Base-by-base conservation (phyloP, 1,140 invertebrate genomes). In the Melitaea cinxia region DNA sequence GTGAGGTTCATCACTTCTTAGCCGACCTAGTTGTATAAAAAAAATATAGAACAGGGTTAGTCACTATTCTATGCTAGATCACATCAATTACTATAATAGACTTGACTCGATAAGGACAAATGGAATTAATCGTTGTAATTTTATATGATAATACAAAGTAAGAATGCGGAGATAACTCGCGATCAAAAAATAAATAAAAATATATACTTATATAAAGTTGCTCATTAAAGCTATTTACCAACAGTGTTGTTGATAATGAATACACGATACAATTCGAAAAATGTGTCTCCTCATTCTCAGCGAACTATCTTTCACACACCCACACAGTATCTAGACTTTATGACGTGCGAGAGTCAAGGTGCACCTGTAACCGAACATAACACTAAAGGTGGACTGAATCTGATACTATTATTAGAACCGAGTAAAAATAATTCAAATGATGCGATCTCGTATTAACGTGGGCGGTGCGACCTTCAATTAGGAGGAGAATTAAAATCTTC, bases 401-500 rank as follows among this genome's bases (percentile, higher is more conserved):
- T 61, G 28, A 39, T 35, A 68, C 69, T 87, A 87, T 82, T 83
- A 86, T 82, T 88, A 83, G 78, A 79, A n/a, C 65, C 63, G 59
- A 66, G 74, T 89, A 86, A 79, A 80, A 81, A 84, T 88, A 88
- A 74, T 60, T 52, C 30, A 28, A 64, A 66, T 75, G 73, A 74
- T 77, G 75, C 80, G 77, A 73, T 75, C 69, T 79, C 75, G 70
- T 63, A 52, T 79, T 76, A 61, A 77, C 72, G 83, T 86, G 77
- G 83, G 83, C 68, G 54, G 64, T 66, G 60, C 68, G 76, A 84
- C 84, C 85, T 85, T 85, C 85, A 81, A 78, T 77, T 65, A 70
- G 54, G 68, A 65, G 42, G 12, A 42, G 73, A 75, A 76, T 75
- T 53, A 45, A 67, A 60, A 52, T 65, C 55, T 54, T 78, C 49